Percentiles rank a stretch among this genome's conserved stretches.
Evolutionary conservation across 2,113 vertebrate species (phyloP).

Genomic region (Leptobrachium leishanense): DNA sequence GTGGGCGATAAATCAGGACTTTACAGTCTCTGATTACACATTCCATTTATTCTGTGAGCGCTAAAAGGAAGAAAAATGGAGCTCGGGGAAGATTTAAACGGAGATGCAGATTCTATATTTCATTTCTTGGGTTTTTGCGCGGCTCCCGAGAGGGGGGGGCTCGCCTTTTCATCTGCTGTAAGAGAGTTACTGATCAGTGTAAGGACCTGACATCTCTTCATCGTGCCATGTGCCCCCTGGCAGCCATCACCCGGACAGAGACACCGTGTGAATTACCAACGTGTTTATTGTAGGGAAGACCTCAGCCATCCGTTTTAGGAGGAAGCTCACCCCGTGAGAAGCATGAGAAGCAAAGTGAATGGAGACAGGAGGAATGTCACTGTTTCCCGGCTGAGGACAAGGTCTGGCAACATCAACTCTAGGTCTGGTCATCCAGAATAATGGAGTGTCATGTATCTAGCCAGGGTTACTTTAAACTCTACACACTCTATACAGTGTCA

Average conservation of each 20-base stretch:
- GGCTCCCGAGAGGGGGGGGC: not conserved
- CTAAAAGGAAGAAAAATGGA: conserved; percentile 42
- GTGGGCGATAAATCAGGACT: conserved; percentile 43
- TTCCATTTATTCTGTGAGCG: conserved; percentile 41
- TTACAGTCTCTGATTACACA: conserved; percentile 48
- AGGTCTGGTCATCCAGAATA: too few species aligned
- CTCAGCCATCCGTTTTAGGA: not conserved
- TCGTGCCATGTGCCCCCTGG: not conserved
- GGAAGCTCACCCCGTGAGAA: not conserved
- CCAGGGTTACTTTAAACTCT: too few species aligned
- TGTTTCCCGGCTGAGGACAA: too few species aligned
- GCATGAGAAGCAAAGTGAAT: too few species aligned
- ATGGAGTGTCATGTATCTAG: too few species aligned
- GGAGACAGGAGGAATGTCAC: too few species aligned
- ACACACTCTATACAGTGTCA: too few species aligned
- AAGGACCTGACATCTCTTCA: not conserved
- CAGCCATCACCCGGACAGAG: not conserved
- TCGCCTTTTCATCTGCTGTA: not conserved
- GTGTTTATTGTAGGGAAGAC: not conserved
- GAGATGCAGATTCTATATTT: conserved; percentile 25
- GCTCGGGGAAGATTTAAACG: conserved; percentile 37
- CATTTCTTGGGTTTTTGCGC: not conserved
- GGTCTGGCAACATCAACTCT: too few species aligned
- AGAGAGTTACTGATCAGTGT: not conserved
- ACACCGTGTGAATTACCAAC: not conserved